Percentiles rank a stretch among this genome's conserved stretches.
Evolutionary conservation across 30 jellyfish, hydroid and myxozoan species (phyloP).

Genomic region (Phacellophora camtschatica): DNA sequence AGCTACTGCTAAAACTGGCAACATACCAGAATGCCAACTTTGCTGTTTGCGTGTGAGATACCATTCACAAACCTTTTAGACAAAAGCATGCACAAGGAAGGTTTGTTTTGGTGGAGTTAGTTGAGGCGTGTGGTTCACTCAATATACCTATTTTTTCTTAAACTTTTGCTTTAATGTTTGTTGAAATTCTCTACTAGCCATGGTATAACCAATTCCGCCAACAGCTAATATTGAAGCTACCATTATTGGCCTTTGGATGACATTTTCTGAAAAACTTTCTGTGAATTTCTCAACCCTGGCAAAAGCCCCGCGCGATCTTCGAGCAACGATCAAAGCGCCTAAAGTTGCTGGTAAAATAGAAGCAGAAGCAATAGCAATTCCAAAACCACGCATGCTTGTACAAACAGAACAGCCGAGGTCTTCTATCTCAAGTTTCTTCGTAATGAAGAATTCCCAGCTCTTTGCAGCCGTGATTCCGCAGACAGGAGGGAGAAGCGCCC

Average conservation of each 20-base stretch:
- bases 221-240: conserved; percentile 51
- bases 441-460: conserved; percentile 29
- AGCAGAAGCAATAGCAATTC: conserved; percentile 43
- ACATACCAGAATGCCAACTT: too few relatives aligned
- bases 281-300: conserved; percentile 34
- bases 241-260: conserved; percentile 35
- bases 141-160: background rate
- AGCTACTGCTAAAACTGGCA: too few relatives aligned
- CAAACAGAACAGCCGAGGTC: conserved; percentile 62
- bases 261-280: conserved; percentile 29
- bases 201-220: conserved; percentile 46
- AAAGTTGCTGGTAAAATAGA: conserved; percentile 41
- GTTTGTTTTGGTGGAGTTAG: too few relatives aligned
- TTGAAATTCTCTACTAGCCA: conserved; percentile 71
- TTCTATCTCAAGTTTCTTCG: conserved; percentile 15
- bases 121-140: too few relatives aligned
- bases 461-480: conserved; percentile 58
- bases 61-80: too few relatives aligned
- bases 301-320: conserved; percentile 26
- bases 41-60: too few relatives aligned
- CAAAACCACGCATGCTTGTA: conserved; percentile 55
- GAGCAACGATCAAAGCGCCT: conserved; percentile 41
- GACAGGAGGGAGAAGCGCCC: conserved; percentile 38
- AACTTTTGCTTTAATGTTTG: background rate
- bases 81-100: too few relatives aligned